Evolutionary conservation across 1,140 invertebrate species (phyloP).

Genomic region (Drosophila simulans): DNA sequence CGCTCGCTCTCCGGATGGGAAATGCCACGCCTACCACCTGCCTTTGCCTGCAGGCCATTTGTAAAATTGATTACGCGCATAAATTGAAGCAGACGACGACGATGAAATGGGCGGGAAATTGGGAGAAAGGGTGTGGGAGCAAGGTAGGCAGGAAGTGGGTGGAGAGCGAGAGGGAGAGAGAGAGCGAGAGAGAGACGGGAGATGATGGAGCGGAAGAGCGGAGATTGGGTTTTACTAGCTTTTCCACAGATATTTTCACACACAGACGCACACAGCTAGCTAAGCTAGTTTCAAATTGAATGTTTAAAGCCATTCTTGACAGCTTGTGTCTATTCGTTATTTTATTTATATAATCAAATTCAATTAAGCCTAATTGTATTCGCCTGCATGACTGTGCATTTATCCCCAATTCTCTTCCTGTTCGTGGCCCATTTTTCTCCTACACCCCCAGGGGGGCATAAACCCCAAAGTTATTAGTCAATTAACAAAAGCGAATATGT

Average conservation of each 20-base stretch:
- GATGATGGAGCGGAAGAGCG: slow-evolving; percentile 2
- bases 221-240: slow-evolving; percentile 33
- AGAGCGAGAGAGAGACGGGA: background rate
- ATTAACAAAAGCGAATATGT: slow-evolving; percentile 73
- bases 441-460: slow-evolving; percentile 2
- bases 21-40: slow-evolving; percentile 67
- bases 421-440: background rate
- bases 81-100: slow-evolving; percentile 78
- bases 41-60: slow-evolving; percentile 72
- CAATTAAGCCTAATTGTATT: slow-evolving; percentile 72
- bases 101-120: slow-evolving; percentile 20
- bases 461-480: slow-evolving; percentile 65
- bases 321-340: slow-evolving; percentile 5
- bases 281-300: slow-evolving; percentile 51
- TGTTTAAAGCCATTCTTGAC: slow-evolving; percentile 36
- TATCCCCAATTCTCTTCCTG: slow-evolving; percentile 3
- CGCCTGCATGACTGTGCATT: slow-evolving; percentile 2
- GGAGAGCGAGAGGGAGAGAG: too few species aligned
- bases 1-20: slow-evolving; percentile 11
- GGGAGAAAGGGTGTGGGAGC: background rate
- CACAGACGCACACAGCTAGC: slow-evolving; percentile 4
- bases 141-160: background rate
- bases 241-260: slow-evolving; percentile 12
- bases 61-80: slow-evolving; percentile 83
- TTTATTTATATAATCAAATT: slow-evolving; percentile 63